A percentile compares a stretch with the other conserved stretches of the same genome.
Evolutionary conservation across 2,113 vertebrate species (phyloP).

Genomic region (Etia nguti): DNA sequence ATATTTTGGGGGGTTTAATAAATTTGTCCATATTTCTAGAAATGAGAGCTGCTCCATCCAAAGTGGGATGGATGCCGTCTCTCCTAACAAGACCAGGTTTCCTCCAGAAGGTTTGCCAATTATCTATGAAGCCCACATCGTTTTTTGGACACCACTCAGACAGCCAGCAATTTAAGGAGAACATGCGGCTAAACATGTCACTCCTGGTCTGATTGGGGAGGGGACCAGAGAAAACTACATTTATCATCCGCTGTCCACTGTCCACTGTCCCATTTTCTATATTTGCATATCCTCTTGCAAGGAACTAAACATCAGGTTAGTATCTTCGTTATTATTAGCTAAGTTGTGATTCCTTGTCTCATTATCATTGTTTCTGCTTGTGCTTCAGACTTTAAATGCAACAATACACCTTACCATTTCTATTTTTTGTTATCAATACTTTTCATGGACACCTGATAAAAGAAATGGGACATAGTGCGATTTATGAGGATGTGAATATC

Average conservation of each 20-base stretch:
- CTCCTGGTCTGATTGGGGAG: too few relatives aligned
- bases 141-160: too few relatives aligned
- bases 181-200: too few relatives aligned
- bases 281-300: not conserved
- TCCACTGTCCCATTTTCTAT: not conserved
- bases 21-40: too few relatives aligned
- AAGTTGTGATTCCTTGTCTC: not conserved
- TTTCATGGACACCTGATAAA: not conserved
- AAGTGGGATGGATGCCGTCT: too few relatives aligned
- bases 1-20: too few relatives aligned
- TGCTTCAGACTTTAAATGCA: not conserved
- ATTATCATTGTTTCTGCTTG: not conserved
- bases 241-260: not conserved
- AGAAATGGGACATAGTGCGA: not conserved
- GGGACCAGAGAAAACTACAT: too few relatives aligned
- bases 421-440: not conserved
- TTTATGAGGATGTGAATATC: not conserved
- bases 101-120: too few relatives aligned
- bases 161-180: too few relatives aligned
- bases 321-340: not conserved
- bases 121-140: too few relatives aligned
- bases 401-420: not conserved
- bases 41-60: too few relatives aligned
- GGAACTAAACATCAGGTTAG: not conserved
- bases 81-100: too few relatives aligned